These are phyloP conservation scores for Pollenia griseotomentosa DNA, from an alignment of 2,888 invertebrate species.

Conservation along the genomic window DNA sequence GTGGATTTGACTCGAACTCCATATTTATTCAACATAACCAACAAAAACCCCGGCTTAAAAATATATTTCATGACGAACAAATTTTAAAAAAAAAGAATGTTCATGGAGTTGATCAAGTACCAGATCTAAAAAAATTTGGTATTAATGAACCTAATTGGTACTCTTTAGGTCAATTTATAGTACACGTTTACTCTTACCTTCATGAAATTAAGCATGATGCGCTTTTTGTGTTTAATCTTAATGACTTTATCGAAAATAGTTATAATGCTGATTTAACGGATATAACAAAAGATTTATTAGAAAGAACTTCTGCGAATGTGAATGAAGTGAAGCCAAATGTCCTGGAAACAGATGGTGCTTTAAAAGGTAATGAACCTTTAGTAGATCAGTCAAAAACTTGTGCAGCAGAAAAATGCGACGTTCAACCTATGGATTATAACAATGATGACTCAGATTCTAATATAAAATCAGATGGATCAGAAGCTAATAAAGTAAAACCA, in stretches of 20 bases:
- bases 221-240: slow-evolving; percentile 84
- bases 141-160: slow-evolving; percentile 86
- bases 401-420: slow-evolving; percentile 63
- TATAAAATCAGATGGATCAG: slow-evolving; percentile 77
- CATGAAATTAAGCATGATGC: slow-evolving; percentile 83
- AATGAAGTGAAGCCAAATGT: neutral
- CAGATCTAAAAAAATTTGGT: slow-evolving; percentile 43
- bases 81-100: neutral
- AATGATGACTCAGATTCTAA: slow-evolving; percentile 76
- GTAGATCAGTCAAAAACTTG: slow-evolving; percentile 7
- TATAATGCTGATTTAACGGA: neutral
- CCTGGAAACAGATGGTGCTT: neutral
- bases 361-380: slow-evolving; percentile 6
- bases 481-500: slow-evolving; percentile 80
- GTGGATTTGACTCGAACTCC: neutral
- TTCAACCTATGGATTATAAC: slow-evolving; percentile 66
- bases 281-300: neutral
- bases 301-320: neutral
- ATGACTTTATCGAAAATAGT: slow-evolving; percentile 64
- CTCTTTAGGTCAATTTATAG: slow-evolving; percentile 88
- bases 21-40: neutral
- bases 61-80: slow-evolving; percentile 18
- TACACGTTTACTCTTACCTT: slow-evolving; percentile 88
- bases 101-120: neutral
- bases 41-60: neutral